Percentiles rank a stretch among this genome's conserved stretches.
Evolutionary conservation across 2,797 vertebrate species (phyloP).

Genomic region (Alca torda): DNA sequence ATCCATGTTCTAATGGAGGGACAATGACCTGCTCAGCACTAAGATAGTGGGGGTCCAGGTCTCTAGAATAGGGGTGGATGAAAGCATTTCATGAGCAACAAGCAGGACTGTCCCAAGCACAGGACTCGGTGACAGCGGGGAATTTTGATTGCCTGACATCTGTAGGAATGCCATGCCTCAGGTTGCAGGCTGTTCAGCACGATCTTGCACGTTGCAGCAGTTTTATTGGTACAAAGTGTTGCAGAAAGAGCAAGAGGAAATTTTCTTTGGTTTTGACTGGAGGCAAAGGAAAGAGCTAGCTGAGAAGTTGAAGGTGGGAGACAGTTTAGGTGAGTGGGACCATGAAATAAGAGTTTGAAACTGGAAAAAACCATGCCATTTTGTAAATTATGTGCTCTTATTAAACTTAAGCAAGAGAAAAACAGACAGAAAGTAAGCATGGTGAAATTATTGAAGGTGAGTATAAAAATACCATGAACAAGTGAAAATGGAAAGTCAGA

Average conservation of each 20-base stretch:
- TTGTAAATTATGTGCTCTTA: neutral
- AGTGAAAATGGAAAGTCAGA: neutral
- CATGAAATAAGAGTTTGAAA: neutral
- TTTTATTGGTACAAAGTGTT: neutral
- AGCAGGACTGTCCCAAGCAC: neutral
- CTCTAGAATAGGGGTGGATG: too few relatives aligned
- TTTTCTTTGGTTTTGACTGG: neutral
- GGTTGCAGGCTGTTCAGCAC: neutral
- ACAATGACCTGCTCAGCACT: neutral
- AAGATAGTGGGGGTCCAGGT: neutral
- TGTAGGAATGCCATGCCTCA: accelerated
- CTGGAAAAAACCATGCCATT: neutral
- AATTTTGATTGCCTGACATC: neutral
- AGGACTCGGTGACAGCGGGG: neutral
- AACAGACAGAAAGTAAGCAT: neutral
- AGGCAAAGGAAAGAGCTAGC: neutral
- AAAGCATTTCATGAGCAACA: neutral
- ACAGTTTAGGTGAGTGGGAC: neutral
- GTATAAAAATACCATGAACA: neutral
- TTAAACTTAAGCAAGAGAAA: neutral
- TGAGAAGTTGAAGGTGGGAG: neutral
- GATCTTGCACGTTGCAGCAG: neutral
- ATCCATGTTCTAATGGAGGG: accelerated
- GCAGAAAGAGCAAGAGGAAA: neutral
- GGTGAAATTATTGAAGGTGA: neutral